Conservation (phyloP, 2,888 invertebrate genomes). For the Xiphydria camelus region DNA sequence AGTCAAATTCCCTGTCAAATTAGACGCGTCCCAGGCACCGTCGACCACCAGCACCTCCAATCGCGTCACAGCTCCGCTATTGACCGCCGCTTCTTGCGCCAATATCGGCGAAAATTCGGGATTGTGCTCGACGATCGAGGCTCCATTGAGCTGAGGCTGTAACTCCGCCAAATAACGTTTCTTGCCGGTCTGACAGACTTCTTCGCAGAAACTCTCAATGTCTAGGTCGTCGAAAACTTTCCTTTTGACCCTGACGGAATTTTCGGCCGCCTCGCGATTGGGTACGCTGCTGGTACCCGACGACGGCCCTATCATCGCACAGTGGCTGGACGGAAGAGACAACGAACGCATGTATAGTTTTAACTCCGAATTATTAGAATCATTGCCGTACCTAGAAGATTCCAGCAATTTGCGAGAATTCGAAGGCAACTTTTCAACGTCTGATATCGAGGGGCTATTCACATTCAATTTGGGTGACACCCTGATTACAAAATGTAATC, state of each 20-base stretch:
- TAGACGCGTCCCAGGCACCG: slow-evolving; percentile 42
- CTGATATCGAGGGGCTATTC: too few species aligned
- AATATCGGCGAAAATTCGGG: slow-evolving; percentile 26
- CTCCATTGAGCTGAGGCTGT: slow-evolving; percentile 29
- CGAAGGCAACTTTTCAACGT: too few species aligned
- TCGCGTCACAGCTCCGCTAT: slow-evolving; percentile 41
- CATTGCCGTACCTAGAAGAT: too few species aligned
- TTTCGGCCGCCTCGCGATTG: slow-evolving; percentile 33
- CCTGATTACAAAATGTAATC: too few species aligned
- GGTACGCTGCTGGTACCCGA: slow-evolving; percentile 37
- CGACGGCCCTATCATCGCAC: slow-evolving; percentile 51
- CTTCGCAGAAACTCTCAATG: slow-evolving; percentile 49
- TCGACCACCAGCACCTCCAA: slow-evolving; percentile 53
- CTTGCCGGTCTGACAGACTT: slow-evolving; percentile 40
- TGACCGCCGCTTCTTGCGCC: slow-evolving; percentile 22
- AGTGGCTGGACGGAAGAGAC: too few species aligned
- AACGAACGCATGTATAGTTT: too few species aligned
- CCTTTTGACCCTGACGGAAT: slow-evolving; percentile 35
- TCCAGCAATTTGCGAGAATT: too few species aligned
- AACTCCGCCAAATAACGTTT: slow-evolving; percentile 35
- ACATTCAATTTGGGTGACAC: too few species aligned
- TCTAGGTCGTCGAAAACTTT: slow-evolving; percentile 50
- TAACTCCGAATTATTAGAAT: too few species aligned
- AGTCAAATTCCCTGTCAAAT: slow-evolving; percentile 15
- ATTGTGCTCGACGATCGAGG: background rate